Evolutionary conservation across 1,140 invertebrate genomes (phyloP).

Genomic region (Drosophila insularis): DNA sequence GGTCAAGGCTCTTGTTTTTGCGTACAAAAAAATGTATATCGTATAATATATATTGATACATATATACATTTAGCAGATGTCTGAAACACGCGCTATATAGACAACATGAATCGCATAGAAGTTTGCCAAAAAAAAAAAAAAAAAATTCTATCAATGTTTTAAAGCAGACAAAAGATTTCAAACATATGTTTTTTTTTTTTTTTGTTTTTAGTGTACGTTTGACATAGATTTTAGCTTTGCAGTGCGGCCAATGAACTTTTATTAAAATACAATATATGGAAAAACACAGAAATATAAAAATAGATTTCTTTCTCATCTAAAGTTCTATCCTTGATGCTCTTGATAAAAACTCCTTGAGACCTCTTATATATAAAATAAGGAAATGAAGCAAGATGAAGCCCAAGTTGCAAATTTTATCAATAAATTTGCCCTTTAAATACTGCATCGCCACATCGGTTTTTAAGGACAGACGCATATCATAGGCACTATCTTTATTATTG

Average conservation of each 20-base stretch:
- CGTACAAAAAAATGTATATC: slow-evolving; percentile 5
- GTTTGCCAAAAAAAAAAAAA: slow-evolving; percentile 5
- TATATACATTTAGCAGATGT: slow-evolving; percentile 38
- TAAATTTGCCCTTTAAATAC: slow-evolving; percentile 8
- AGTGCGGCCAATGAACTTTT: slow-evolving; percentile 71
- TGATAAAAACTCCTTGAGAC: not conserved
- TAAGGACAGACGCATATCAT: slow-evolving; percentile 50
- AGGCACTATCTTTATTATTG: slow-evolving; percentile 50
- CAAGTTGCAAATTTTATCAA: not conserved
- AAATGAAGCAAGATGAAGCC: not conserved
- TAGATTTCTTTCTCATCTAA: too few species aligned
- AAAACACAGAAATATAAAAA: too few species aligned
- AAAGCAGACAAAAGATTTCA: slow-evolving; percentile 45
- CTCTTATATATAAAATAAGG: slow-evolving; percentile 4
- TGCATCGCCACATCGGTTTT: slow-evolving; percentile 21
- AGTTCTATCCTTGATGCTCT: too few species aligned
- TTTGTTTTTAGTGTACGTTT: slow-evolving; percentile 16
- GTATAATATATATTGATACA: slow-evolving; percentile 33
- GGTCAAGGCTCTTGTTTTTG: slow-evolving; percentile 59
- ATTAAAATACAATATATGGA: slow-evolving; percentile 12
- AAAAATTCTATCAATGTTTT: slow-evolving; percentile 59
- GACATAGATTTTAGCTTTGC: slow-evolving; percentile 57
- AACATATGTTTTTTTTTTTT: slow-evolving; percentile 36
- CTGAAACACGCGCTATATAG: slow-evolving; percentile 48
- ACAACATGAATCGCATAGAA: slow-evolving; percentile 56